Evolutionary conservation across 2,113 vertebrate species (phyloP), one percentile per base, ranked within the genome.

Genomic region (Bambusicola thoracicus): DNA sequence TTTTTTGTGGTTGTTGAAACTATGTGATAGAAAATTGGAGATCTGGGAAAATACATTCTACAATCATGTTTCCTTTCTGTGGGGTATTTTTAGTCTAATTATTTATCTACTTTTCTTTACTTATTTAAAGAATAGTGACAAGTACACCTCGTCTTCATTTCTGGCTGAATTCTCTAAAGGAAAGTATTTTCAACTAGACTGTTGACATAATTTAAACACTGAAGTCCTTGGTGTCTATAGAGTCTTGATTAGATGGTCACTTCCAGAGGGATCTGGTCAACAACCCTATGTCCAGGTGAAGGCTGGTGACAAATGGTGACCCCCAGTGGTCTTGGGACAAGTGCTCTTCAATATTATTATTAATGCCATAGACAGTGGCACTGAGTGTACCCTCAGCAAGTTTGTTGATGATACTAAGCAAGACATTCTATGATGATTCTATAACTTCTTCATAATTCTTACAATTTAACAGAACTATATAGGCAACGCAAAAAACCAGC

Each of bases 11-110:
- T 78, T 72, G 14, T 82, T 89, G 73, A 93, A 94, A 93, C 32
- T 93, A 62, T 65, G 77, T 2, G 8, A 93, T 44, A 90, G 51
- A 95, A 94, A 93, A 87, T 38, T 49, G 30, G 49, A 44, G 67
- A 82, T 92, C 92, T 95, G 81, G 78, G 69, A 90, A 68, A 34
- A 56, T 58, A n/a, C 6, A 61, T 94, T 85, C 87, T 90, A n/a
- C 32, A 58, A 85, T 22, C 36, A 73, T 69, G 44, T 11, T 85
- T 81, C 29, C 8, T 86, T 87, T 90, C 56, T 84, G 48, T 56
- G 34, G 41, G 21, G 24, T 11, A 65, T 36, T 61, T 68, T 53
- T 36, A 67, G 19, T n/a, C 29, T 56, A 6, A 32, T 94, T 79
- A 66, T 27, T 15, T 27, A 8, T 36, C 13, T 51, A 21, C 13